Percentiles rank a stretch among this genome's conserved stretches.
Evolutionary conservation across 2,797 vertebrate species (phyloP).

Genomic region (Peromyscus eremicus): DNA sequence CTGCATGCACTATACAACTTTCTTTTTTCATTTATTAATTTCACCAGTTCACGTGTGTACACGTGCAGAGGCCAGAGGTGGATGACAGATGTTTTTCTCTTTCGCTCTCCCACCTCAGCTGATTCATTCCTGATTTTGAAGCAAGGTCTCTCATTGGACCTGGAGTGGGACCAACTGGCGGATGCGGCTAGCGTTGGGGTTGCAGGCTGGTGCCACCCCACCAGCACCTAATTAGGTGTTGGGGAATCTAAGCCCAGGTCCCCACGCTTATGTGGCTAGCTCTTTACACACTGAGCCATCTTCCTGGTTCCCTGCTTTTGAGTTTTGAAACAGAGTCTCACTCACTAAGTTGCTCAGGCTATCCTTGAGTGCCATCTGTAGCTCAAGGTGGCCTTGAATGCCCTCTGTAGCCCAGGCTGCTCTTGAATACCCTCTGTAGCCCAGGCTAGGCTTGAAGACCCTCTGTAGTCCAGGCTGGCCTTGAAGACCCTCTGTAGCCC

Average conservation of each 20-base stretch:
- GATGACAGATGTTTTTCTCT: no score
- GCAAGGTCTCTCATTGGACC: background rate
- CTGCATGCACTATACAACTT: background rate
- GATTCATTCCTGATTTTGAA: background rate
- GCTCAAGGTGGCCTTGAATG: background rate
- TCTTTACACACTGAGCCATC: background rate
- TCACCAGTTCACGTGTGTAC: background rate
- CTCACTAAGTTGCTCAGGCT: background rate
- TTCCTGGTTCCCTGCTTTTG: background rate
- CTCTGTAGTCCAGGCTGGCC: no score
- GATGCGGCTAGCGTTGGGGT: background rate
- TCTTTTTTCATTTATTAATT: background rate
- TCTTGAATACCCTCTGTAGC: background rate
- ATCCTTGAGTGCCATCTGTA: background rate
- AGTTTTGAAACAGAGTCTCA: background rate
- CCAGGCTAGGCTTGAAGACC: background rate
- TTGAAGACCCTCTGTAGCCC: background rate
- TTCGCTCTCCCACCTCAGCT: background rate
- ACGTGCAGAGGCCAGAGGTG: background rate
- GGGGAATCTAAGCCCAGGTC: background rate
- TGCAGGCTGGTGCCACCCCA: background rate
- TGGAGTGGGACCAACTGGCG: background rate
- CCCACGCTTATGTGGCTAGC: background rate
- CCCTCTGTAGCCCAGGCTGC: no score
- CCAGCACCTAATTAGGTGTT: background rate